These are phyloP conservation scores for Diarsia dahlii DNA, from an alignment of 2,888 invertebrate species.

Conservation along the genomic window DNA sequence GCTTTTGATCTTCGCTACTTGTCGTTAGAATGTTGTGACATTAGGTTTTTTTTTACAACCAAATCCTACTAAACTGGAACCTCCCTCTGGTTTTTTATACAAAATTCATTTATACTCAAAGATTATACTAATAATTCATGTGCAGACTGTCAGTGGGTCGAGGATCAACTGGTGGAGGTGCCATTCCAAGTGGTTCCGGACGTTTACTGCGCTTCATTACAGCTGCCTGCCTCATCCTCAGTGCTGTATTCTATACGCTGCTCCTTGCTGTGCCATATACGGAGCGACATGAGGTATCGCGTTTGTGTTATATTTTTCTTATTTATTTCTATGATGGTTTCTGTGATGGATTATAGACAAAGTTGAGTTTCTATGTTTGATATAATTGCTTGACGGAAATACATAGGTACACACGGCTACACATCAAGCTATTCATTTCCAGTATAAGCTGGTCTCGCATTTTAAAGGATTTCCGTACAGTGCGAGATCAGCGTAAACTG, in stretches of 20 bases:
- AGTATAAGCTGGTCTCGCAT: too few species aligned
- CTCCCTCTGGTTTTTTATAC: background rate
- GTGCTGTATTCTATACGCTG: constrained; percentile 93
- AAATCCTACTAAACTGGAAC: background rate
- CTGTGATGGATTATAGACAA: background rate
- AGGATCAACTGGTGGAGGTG: constrained; percentile 87
- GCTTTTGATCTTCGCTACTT: constrained; percentile 10
- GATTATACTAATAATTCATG: background rate
- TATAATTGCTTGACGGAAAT: background rate
- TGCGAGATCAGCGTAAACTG: too few species aligned
- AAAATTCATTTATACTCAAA: background rate
- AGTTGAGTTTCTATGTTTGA: background rate
- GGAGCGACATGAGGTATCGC: constrained; percentile 89
- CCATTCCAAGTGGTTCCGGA: constrained; percentile 90
- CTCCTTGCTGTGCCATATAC: constrained; percentile 93
- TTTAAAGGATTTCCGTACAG: too few species aligned
- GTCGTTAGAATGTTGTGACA: background rate
- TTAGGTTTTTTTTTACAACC: background rate
- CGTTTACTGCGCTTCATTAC: constrained; percentile 93
- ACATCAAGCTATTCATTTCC: too few species aligned
- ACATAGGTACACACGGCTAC: too few species aligned
- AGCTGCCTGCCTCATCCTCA: constrained; percentile 92
- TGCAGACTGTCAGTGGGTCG: constrained; percentile 87
- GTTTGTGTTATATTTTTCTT: background rate
- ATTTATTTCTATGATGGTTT: background rate